Conservation (phyloP, 2,888 invertebrate species). For the Deroplatys truncata region DNA sequence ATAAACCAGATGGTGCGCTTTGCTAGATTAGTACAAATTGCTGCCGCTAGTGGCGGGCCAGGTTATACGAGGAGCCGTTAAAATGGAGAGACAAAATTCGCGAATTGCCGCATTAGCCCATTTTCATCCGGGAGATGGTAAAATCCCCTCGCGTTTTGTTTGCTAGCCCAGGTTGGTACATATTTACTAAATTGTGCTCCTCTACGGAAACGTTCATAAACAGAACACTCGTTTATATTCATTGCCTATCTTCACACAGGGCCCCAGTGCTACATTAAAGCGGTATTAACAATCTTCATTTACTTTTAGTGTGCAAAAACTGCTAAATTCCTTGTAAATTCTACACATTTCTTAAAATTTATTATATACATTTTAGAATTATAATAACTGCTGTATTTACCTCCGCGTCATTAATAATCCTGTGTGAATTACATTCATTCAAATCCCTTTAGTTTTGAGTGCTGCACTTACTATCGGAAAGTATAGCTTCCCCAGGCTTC, state of each 20-base stretch:
- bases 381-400: too few species aligned
- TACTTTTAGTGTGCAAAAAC: neutral
- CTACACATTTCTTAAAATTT: neutral
- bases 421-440: too few species aligned
- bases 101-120: neutral
- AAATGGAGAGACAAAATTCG: neutral
- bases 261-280: neutral
- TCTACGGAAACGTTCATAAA: neutral
- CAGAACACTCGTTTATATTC: neutral
- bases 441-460: too few species aligned
- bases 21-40: neutral
- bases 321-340: neutral
- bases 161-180: neutral
- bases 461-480: too few species aligned
- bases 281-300: neutral
- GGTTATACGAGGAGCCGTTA: neutral
- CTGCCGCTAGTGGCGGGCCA: neutral
- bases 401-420: too few species aligned
- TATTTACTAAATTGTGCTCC: neutral
- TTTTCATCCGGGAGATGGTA: neutral
- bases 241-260: neutral
- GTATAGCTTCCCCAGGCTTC: too few species aligned
- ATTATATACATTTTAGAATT: too few species aligned
- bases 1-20: neutral
- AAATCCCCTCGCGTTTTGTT: neutral